Conservation (phyloP, 2,888 invertebrate species). For the Phrixothrix hirtus region DNA sequence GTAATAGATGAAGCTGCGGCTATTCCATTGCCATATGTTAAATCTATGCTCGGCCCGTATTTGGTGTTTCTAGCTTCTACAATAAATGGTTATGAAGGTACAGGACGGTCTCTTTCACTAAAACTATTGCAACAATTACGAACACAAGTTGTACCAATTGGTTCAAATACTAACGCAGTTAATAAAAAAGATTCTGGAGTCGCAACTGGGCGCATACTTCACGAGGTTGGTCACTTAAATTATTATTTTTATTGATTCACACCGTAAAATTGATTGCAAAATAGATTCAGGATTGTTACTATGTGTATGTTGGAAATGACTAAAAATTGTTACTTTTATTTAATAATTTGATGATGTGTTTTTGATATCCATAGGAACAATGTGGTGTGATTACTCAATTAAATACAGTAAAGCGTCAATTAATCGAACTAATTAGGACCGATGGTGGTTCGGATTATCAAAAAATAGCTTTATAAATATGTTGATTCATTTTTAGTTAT, state of each 20-base stretch:
- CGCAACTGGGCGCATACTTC: slow-evolving; percentile 59
- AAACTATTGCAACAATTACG: slow-evolving; percentile 91
- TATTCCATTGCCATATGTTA: slow-evolving; percentile 92
- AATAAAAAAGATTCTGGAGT: slow-evolving; percentile 55
- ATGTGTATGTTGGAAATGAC: no score
- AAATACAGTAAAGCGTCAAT: no score
- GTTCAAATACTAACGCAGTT: slow-evolving; percentile 58
- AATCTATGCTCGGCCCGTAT: slow-evolving; percentile 86
- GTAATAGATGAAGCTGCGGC: slow-evolving; percentile 99
- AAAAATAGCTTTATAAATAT: no score
- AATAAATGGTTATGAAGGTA: slow-evolving; percentile 97
- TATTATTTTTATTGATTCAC: neutral
- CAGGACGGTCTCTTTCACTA: slow-evolving; percentile 91
- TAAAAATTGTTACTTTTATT: no score
- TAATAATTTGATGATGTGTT: no score
- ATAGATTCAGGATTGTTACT: no score
- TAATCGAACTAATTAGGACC: no score
- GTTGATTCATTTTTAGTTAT: no score
- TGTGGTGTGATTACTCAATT: no score
- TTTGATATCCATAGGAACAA: no score
- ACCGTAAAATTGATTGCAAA: no score
- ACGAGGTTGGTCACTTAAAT: slow-evolving; percentile 59
- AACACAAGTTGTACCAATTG: slow-evolving; percentile 62
- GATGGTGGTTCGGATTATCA: no score
- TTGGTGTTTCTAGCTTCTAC: slow-evolving; percentile 95